A percentile compares a stretch with the other conserved stretches of the same genome.
Conservation (phyloP, 2,797 vertebrate genomes). For the Alfaro cultratus region DNA sequence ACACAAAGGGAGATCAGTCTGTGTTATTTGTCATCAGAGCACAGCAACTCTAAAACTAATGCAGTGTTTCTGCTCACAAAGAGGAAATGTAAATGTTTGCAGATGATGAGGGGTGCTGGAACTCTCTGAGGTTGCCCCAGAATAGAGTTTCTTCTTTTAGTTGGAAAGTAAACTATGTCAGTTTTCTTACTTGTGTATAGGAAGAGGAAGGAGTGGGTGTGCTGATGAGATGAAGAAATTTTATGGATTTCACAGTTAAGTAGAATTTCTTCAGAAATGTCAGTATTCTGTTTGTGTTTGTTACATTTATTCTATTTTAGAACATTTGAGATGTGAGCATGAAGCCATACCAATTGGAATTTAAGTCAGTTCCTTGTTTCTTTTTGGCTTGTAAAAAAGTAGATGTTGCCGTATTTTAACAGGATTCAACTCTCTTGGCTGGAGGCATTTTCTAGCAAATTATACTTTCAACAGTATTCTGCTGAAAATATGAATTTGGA, state of each 20-base stretch:
- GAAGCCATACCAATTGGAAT: background rate
- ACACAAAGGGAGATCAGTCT: conserved; percentile 52
- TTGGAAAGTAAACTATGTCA: conserved; percentile 6
- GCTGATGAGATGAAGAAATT: background rate
- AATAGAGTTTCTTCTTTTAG: conserved; percentile 27
- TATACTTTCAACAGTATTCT: background rate
- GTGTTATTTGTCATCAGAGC: conserved; percentile 60
- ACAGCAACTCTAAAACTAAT: conserved; percentile 49
- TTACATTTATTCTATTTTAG: background rate
- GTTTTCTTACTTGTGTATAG: background rate
- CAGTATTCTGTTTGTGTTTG: background rate
- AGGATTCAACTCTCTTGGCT: background rate
- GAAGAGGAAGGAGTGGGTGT: background rate
- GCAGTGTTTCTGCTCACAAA: conserved; percentile 42
- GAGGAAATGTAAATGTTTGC: conserved; percentile 47
- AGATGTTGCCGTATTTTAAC: background rate
- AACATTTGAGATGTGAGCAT: background rate
- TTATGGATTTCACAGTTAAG: background rate
- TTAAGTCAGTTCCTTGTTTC: background rate
- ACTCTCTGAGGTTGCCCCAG: conserved; percentile 24
- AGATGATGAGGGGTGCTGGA: conserved; percentile 36
- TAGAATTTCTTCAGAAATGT: background rate
- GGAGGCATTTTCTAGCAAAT: background rate
- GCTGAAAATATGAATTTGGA: background rate
- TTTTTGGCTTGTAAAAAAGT: background rate